These are phyloP conservation scores for Hippopotamyrus pictus DNA, from an alignment of 2,797 vertebrate species.

Conservation along the genomic window DNA sequence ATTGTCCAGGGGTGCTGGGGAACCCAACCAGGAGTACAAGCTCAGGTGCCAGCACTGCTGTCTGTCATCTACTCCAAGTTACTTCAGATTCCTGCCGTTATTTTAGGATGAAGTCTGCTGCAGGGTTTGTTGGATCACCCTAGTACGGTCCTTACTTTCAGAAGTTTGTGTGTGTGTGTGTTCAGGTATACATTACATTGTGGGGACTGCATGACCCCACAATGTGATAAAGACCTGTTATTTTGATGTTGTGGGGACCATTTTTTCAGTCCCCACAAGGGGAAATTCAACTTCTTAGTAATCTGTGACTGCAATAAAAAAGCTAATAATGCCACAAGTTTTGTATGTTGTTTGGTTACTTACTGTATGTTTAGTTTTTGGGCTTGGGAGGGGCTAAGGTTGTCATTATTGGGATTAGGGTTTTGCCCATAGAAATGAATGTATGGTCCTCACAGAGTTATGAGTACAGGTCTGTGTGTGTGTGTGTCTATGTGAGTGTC, in stretches of 20 bases:
- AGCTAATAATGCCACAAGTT: neutral
- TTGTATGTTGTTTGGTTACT: neutral
- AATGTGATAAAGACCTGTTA: neutral
- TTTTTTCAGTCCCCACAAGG: neutral
- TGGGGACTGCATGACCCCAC: neutral
- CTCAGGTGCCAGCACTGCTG: neutral
- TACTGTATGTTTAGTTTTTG: neutral
- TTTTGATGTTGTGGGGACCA: neutral
- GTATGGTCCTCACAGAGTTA: neutral
- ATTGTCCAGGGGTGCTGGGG: neutral
- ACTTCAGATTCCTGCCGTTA: neutral
- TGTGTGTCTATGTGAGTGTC: neutral
- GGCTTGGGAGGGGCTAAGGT: neutral
- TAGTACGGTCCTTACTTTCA: neutral
- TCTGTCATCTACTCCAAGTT: neutral
- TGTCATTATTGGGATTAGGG: neutral
- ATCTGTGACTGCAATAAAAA: neutral
- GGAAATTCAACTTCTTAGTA: neutral
- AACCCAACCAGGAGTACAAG: neutral
- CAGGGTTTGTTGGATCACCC: neutral
- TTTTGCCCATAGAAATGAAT: neutral
- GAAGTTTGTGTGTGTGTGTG: neutral
- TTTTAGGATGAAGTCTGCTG: neutral
- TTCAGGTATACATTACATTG: neutral
- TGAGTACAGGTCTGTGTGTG: neutral